Base-by-base conservation (phyloP, 2,113 vertebrate genomes). In the Mesocricetus auratus region DNA sequence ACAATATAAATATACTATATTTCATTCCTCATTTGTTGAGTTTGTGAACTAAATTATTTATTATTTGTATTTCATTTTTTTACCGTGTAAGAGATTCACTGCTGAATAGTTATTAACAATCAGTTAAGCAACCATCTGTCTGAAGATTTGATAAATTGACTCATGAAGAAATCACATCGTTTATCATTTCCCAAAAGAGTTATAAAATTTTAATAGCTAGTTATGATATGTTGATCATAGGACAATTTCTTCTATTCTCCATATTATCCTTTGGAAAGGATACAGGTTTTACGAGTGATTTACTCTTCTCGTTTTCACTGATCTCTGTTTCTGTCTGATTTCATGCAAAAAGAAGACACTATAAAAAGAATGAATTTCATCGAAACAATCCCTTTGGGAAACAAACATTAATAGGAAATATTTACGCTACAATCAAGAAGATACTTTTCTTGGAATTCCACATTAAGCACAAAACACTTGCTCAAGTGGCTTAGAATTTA, bases 81-180 rank as follows among this genome's bases (percentile, higher is more conserved):
- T 60, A 42, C 2, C 11, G 58, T 33, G 7, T 12, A 64, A 45
- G 9, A 74, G 7, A 78, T 92, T 94, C 33, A 82, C 10, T 81
- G 53, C 21, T 91, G 86, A 90, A 64, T 0, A 93, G 15, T 17
- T 91, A 75, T 56, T 90, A 95, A 75, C 33, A 47, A 60, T 64
- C 42, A 26, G 17, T 62, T 93, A 86, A 91, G 85, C 79, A 71
- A n/a, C 36, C 31, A 93, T 78, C 15, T 39, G 83, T 78, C 24
- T 39, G 64, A 91, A 94, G 22, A 92, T 75, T 90, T 96, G 42
- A 95, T 91, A 93, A 94, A 94, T 78, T 62, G 79, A 89, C 92
- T 89, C 77, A 93, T 82, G 78, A 96, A 95, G 39, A 62, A 94
- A 96, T 85, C 88, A 71, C 5, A 92, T 82, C 93, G 56, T 93